Conservation (phyloP, 2,888 invertebrate species). For the Synanthedon andrenaeformis region DNA sequence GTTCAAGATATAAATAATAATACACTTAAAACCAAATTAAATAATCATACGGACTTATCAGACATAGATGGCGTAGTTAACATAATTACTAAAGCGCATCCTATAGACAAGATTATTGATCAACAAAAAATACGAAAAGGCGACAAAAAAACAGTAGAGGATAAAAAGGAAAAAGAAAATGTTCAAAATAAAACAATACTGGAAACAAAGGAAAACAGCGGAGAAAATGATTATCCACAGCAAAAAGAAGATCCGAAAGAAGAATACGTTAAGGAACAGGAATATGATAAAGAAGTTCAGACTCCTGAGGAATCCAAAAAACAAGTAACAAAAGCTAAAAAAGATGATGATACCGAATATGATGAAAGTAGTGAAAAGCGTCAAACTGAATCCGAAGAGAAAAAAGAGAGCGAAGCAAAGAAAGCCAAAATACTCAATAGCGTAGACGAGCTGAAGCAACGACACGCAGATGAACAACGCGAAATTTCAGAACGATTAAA, state of each 20-base stretch:
- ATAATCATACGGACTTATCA: slow-evolving; percentile 28
- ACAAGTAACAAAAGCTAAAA: slow-evolving; percentile 7
- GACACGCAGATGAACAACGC: slow-evolving; percentile 49
- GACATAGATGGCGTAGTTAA: slow-evolving; percentile 51
- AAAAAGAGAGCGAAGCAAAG: slow-evolving; percentile 40
- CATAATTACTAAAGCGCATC: slow-evolving; percentile 30
- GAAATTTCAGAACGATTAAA: slow-evolving; percentile 42
- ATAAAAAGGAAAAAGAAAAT: slow-evolving; percentile 4
- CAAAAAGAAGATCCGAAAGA: neutral
- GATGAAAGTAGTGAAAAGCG: slow-evolving; percentile 24
- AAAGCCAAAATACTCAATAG: slow-evolving; percentile 44
- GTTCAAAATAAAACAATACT: slow-evolving; percentile 5
- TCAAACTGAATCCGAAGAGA: slow-evolving; percentile 24
- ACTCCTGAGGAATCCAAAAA: slow-evolving; percentile 6
- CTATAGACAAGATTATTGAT: slow-evolving; percentile 18
- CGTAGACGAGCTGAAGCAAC: slow-evolving; percentile 50
- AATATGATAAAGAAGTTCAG: slow-evolving; percentile 7
- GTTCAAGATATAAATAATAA: slow-evolving; percentile 12
- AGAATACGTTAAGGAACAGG: slow-evolving; percentile 1
- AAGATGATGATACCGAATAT: slow-evolving; percentile 30
- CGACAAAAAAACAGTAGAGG: neutral
- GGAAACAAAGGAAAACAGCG: neutral
- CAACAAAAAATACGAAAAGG: slow-evolving; percentile 7
- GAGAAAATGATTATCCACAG: neutral
- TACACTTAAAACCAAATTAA: slow-evolving; percentile 4